phyloP scores from a whole-genome alignment of 2,888 invertebrate genomes.

The Polydrusus cervinus region DNA sequence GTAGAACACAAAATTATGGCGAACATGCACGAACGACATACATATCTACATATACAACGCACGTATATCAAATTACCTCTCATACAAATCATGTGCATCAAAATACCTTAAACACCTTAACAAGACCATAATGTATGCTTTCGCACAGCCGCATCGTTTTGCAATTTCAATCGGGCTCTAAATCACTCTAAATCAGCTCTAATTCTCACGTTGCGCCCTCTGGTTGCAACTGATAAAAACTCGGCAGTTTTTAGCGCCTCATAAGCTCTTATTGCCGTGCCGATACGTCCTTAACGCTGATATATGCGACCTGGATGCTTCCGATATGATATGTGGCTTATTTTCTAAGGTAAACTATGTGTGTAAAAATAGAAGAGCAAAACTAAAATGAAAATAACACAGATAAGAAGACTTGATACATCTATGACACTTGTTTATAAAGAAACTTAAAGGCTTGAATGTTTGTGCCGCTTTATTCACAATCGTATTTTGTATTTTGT shows the following conservation, averaged over 20 bases:
- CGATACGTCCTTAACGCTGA: constrained; percentile 48
- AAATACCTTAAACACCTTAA: constrained; percentile 44
- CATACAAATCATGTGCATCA: constrained; percentile 43
- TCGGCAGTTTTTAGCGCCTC: constrained; percentile 45
- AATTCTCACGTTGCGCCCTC: constrained; percentile 49
- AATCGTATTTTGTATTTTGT: too few species aligned
- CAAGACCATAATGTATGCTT: constrained; percentile 44
- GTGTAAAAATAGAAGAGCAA: neutral
- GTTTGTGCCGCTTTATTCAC: too few species aligned
- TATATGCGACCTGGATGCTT: constrained; percentile 50
- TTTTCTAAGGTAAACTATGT: constrained; percentile 24
- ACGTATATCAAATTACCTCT: constrained; percentile 42
- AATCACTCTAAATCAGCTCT: constrained; percentile 49
- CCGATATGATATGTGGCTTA: constrained; percentile 47
- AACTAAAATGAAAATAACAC: constrained; percentile 5
- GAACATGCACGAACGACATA: too few species aligned
- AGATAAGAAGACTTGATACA: neutral
- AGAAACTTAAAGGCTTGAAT: too few species aligned
- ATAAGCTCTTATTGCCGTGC: constrained; percentile 49
- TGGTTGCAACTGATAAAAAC: constrained; percentile 49
- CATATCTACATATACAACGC: constrained; percentile 15
- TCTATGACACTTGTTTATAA: too few species aligned
- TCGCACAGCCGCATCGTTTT: constrained; percentile 45
- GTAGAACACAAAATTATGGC: too few species aligned
- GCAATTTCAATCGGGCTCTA: constrained; percentile 50